Evolutionary conservation across 1,140 invertebrate species (phyloP), one percentile per base, ranked within the genome.

Genomic region (Teleogryllus occipitalis): DNA sequence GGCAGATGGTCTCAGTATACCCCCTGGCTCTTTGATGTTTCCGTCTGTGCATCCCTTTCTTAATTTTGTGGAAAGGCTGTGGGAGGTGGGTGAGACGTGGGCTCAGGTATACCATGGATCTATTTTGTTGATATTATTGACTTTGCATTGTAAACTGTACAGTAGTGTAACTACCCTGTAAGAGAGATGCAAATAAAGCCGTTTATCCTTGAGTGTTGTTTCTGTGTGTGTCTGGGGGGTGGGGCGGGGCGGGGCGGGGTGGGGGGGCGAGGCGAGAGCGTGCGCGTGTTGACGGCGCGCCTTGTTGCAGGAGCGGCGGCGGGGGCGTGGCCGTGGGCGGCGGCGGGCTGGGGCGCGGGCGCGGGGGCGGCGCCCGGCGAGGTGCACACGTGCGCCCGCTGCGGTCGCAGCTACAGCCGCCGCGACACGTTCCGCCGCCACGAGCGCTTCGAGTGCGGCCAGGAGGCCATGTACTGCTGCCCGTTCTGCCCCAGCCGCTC

Each of bases 401-500:
- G 80, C 78, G 77, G 73, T 8, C 54, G 77, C 8, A n/a, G 47
- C 10, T 81, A 81, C 39, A 78, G 48, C n/a, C 72, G 77, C 21
- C 73, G 77, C 12, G 74, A 77, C n/a, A 78, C 74, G 8, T 46
- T 78, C 21, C 54, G 48, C 39, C 75, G 83, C 65, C 83, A 81
- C 77, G 80, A 81, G 39, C 81, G 80, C 75, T 79, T 74, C 85
- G 83, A 82, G 47, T 82, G 82, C 77, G 82, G 81, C 14, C 76
- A 65, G 49, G 78, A 79, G 75, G 80, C 80, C 22, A 76, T 74
- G 46, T 90, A 90, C 82, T 87, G 85, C 21, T 90, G 89, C 76
- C 88, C 87, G 0, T 85, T 88, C 27, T 90, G 89, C 83, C 84
- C 85, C 12, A 87, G 87, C 80, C 87, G 86, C 76, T 88, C 87